These are phyloP conservation scores for Onychorhynchus coronatus DNA, from an alignment of 2,113 vertebrate species.

Conservation along the genomic window DNA sequence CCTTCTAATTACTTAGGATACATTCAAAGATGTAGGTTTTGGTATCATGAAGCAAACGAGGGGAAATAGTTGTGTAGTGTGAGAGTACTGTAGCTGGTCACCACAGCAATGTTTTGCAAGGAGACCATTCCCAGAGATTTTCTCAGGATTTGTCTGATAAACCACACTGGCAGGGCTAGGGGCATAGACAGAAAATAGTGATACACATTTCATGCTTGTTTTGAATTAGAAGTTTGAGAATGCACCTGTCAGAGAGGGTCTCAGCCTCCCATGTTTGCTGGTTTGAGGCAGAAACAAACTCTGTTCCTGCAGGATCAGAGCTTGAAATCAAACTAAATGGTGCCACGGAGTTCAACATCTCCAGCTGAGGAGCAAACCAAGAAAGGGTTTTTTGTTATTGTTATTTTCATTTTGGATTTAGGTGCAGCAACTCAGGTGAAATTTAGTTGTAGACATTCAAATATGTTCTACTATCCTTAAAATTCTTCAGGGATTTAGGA, in stretches of 20 bases:
- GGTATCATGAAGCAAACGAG: not conserved
- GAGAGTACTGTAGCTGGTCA: rapidly evolving
- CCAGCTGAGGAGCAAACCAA: not conserved
- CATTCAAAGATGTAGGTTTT: not conserved
- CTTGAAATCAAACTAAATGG: not conserved
- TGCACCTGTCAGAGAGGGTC: not conserved
- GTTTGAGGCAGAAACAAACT: not conserved
- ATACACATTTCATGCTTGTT: not conserved
- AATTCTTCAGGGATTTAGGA: not conserved
- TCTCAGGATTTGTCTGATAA: not conserved
- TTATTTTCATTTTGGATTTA: not conserved
- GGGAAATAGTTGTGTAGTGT: not conserved
- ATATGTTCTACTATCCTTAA: not conserved
- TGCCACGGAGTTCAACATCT: not conserved
- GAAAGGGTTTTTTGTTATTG: not conserved
- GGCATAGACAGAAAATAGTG: not conserved
- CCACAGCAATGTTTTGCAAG: rapidly evolving
- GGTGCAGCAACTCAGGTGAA: not conserved
- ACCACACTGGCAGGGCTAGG: not conserved
- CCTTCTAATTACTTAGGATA: not conserved
- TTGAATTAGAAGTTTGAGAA: not conserved
- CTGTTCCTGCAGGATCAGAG: not conserved
- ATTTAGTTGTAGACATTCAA: not conserved
- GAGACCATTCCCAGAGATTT: not conserved
- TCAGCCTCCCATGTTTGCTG: not conserved